Conservation (phyloP, 1,140 invertebrate species). For the Drosophila littoralis region DNA sequence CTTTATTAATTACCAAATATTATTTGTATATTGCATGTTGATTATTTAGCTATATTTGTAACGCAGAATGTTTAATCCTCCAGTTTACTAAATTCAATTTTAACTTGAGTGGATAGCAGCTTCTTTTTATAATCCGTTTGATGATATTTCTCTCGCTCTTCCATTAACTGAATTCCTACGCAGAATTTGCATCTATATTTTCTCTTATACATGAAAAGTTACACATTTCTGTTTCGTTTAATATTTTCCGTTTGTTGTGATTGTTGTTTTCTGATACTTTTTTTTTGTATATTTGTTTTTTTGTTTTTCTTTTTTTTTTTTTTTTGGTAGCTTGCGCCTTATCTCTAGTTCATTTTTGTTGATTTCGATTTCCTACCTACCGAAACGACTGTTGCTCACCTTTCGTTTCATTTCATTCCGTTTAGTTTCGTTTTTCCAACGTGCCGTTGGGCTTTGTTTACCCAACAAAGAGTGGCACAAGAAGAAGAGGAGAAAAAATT, state of each 20-base stretch:
- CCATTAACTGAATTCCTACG: background rate
- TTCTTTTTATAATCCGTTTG: background rate
- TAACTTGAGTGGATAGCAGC: background rate
- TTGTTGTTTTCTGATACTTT: slow-evolving; percentile 15
- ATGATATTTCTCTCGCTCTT: background rate
- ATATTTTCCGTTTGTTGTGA: slow-evolving; percentile 17
- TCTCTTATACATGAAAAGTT: slow-evolving; percentile 17
- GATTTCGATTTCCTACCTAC: slow-evolving; percentile 55
- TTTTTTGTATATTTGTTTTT: slow-evolving; percentile 1
- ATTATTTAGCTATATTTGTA: no score
- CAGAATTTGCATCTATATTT: slow-evolving; percentile 9
- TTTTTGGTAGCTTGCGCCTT: slow-evolving; percentile 40
- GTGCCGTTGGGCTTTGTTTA: slow-evolving; percentile 64
- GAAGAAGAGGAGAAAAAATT: slow-evolving; percentile 17
- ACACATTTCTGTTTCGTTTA: slow-evolving; percentile 11
- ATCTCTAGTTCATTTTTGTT: slow-evolving; percentile 46
- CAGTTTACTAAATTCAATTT: no score
- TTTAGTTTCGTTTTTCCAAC: slow-evolving; percentile 51
- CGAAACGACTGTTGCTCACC: slow-evolving; percentile 54
- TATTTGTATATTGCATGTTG: no score
- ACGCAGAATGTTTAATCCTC: no score
- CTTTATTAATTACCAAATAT: no score
- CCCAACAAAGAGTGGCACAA: slow-evolving; percentile 57
- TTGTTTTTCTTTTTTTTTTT: slow-evolving; percentile 7
- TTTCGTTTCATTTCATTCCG: slow-evolving; percentile 48